Evolutionary conservation across 92 coral and sea anemone genomes (phyloP).

Genomic region (Porites evermanni): DNA sequence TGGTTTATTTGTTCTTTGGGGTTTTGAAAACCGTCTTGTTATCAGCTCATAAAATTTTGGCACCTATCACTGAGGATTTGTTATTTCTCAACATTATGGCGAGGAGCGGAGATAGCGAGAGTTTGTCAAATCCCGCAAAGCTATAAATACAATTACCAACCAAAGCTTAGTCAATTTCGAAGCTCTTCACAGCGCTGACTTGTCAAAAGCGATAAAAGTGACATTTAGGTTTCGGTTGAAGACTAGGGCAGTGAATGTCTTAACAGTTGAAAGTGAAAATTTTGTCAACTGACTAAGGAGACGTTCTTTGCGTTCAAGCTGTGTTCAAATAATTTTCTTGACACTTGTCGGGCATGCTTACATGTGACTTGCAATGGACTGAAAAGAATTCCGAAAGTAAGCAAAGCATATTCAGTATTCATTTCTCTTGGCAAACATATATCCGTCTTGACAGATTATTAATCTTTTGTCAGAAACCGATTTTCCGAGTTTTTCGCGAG

Average conservation of each 20-base stretch:
- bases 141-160: slow-evolving; percentile 38
- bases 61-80: slow-evolving; percentile 3
- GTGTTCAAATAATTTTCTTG: neutral
- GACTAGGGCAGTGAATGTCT: neutral
- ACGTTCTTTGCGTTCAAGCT: neutral
- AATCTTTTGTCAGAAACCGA: slow-evolving; percentile 18
- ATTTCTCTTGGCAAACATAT: slow-evolving; percentile 20
- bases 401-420: slow-evolving; percentile 2
- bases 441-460: slow-evolving; percentile 27
- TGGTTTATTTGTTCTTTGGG: slow-evolving; percentile 18
- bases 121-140: neutral
- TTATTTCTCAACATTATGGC: neutral
- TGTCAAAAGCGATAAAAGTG: neutral
- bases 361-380: slow-evolving; percentile 8
- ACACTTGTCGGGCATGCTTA: neutral
- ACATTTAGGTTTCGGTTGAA: neutral
- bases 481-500: slow-evolving; percentile 26
- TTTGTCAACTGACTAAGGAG: neutral
- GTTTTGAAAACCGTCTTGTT: slow-evolving; percentile 31
- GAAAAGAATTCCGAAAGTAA: slow-evolving; percentile 27
- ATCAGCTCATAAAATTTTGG: slow-evolving; percentile 36
- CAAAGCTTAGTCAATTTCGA: slow-evolving; percentile 23
- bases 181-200: slow-evolving; percentile 1
- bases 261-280: neutral
- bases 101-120: neutral